phyloP scores from a whole-genome alignment of 2,888 invertebrate genomes.

The Sturmia bella region DNA sequence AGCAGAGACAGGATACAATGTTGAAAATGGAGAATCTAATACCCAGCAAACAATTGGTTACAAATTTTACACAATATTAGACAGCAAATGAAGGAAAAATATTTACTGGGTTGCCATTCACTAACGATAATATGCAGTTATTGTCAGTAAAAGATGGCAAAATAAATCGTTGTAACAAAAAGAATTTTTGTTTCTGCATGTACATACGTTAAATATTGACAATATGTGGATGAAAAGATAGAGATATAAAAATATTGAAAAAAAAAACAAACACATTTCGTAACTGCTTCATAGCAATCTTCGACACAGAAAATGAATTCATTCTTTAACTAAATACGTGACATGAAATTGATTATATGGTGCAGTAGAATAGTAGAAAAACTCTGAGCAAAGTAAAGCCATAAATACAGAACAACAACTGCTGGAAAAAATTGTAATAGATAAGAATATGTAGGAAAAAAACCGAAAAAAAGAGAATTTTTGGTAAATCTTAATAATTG shows the following conservation, averaged over 20 bases:
- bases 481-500: conserved; percentile 58
- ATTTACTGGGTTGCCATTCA: conserved; percentile 14
- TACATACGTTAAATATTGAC: neutral
- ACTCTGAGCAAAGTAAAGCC: neutral
- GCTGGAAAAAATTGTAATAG: conserved; percentile 17
- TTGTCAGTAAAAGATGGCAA: conserved; percentile 60
- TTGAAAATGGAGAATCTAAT: neutral
- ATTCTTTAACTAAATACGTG: conserved; percentile 76
- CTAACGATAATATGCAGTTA: conserved; percentile 57
- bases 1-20: neutral
- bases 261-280: conserved; percentile 40
- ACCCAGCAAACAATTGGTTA: conserved; percentile 13
- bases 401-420: conserved; percentile 40
- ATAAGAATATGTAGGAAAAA: conserved; percentile 21
- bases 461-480: conserved; percentile 19
- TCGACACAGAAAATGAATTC: conserved; percentile 75
- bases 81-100: neutral
- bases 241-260: conserved; percentile 15
- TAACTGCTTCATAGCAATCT: conserved; percentile 37
- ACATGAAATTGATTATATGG: conserved; percentile 72
- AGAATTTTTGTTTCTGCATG: neutral
- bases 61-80: neutral
- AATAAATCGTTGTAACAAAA: conserved; percentile 47
- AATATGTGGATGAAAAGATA: conserved; percentile 39
- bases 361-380: conserved; percentile 19